Conservation (phyloP, 2,113 vertebrate species). For the Sclerurus mexicanus region DNA sequence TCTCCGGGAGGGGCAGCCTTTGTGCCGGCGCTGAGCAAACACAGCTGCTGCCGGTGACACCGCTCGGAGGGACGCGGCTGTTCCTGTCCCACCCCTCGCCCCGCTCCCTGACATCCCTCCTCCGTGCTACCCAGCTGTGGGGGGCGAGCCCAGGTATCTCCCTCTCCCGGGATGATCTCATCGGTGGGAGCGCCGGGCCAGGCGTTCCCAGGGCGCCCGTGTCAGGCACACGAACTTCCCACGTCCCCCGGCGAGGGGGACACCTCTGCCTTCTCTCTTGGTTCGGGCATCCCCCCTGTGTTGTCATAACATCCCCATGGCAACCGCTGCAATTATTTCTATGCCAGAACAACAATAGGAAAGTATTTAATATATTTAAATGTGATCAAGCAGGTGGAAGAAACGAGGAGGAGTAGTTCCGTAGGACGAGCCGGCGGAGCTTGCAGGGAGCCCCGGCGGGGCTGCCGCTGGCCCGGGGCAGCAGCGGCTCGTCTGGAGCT, state of each 20-base stretch:
- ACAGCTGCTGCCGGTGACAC: not conserved
- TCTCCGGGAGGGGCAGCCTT: not conserved
- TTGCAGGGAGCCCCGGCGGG: not conserved
- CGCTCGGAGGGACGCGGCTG: not conserved
- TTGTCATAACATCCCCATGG: conserved; percentile 21
- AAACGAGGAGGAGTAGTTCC: not conserved
- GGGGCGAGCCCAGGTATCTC: not conserved
- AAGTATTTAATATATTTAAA: conserved; percentile 20
- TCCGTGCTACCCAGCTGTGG: not conserved
- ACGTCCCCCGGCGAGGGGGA: not conserved
- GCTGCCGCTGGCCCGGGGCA: not conserved
- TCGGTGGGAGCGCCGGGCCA: not conserved
- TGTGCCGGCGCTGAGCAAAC: not conserved
- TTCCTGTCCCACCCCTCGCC: not conserved
- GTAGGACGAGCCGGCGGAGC: not conserved
- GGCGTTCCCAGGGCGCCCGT: not conserved
- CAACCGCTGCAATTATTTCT: not conserved
- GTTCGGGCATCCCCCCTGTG: not conserved
- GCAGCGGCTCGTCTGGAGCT: fast-evolving
- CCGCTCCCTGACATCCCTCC: not conserved
- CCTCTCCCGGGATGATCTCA: not conserved
- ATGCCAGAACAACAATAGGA: not conserved
- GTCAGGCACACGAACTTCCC: not conserved
- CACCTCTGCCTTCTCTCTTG: not conserved
- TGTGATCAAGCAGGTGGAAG: conserved; percentile 14